A percentile compares a stretch with the other conserved stretches of the same genome.
phyloP scores from a whole-genome alignment of 2,113 vertebrate species.

The Ageneiosus marmoratus region DNA sequence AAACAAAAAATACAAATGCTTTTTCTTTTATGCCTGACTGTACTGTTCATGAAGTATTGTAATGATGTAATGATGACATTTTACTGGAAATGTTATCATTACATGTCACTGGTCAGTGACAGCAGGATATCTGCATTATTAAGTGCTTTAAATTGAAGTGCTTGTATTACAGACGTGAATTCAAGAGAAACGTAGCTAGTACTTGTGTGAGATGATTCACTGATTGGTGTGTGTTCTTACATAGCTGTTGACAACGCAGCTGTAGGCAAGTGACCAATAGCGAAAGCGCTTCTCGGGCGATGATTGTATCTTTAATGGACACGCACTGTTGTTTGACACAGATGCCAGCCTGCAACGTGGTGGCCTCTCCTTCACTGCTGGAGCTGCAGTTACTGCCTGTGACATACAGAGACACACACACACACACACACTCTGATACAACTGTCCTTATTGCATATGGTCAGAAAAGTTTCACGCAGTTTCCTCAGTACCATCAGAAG shows the following conservation, averaged over 20 bases:
- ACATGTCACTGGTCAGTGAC: not conserved
- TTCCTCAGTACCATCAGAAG: no score
- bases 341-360: conserved; percentile 89
- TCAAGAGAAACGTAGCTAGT: not conserved
- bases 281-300: conserved; percentile 93
- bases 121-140: no score
- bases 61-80: no score
- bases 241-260: conserved; percentile 92
- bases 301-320: conserved; percentile 94
- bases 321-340: conserved; percentile 92
- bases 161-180: not conserved
- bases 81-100: not conserved
- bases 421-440: not conserved
- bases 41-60: no score
- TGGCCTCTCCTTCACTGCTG: conserved; percentile 91
- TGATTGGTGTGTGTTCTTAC: conserved; percentile 66
- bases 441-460: not conserved
- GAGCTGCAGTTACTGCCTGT: conserved; percentile 97
- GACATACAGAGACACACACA: conserved; percentile 37
- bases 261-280: conserved; percentile 96
- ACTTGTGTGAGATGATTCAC: not conserved
- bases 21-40: not conserved
- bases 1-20: not conserved
- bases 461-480: no score
- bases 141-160: not conserved